Evolutionary conservation across 2,797 vertebrate species (phyloP).

Genomic region (Taenioides sp.): DNA sequence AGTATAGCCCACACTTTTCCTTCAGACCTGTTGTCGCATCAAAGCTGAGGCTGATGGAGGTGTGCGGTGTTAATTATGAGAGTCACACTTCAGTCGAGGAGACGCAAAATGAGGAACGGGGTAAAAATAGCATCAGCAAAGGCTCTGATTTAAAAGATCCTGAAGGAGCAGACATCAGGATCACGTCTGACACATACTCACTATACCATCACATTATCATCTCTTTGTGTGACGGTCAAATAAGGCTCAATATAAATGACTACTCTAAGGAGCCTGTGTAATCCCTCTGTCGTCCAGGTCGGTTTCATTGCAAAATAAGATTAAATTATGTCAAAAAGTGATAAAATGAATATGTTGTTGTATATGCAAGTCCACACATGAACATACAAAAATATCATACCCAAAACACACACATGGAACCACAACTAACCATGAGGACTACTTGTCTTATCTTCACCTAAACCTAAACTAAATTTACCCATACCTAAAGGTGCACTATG

Average conservation of each 20-base stretch:
- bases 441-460: too few species aligned
- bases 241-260: neutral
- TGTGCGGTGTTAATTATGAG: constrained; percentile 2
- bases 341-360: too few species aligned
- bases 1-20: neutral
- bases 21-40: constrained; percentile 16
- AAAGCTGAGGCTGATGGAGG: constrained; percentile 6
- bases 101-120: neutral
- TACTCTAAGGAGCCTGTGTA: neutral
- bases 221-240: neutral
- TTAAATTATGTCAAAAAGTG: too few species aligned
- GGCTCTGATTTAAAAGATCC: neutral
- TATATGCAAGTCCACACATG: too few species aligned
- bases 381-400: too few species aligned
- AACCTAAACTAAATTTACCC: too few species aligned
- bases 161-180: neutral
- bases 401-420: too few species aligned
- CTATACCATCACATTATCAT: neutral
- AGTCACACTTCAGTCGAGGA: neutral
- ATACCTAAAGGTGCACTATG: too few species aligned
- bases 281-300: too few species aligned
- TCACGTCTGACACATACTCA: neutral
- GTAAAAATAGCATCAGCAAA: neutral
- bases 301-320: too few species aligned
- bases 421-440: too few species aligned